Conservation (phyloP, 2,888 invertebrate species). For the Eretmocerus hayati region DNA sequence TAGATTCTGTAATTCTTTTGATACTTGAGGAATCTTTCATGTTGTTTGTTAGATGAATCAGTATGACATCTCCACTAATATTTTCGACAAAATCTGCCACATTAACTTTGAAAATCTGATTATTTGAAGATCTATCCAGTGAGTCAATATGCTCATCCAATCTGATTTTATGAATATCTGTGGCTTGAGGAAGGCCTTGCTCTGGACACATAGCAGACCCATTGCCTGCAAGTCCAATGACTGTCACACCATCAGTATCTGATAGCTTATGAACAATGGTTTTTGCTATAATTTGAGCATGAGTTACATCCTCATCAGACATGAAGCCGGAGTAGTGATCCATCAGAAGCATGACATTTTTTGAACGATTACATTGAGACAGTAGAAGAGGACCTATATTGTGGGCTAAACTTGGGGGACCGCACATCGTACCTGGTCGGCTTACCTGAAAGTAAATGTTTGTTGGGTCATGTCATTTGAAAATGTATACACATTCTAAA, state of each 20-base stretch:
- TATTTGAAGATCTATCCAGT: slow-evolving; percentile 33
- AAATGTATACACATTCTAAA: neutral
- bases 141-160: slow-evolving; percentile 37
- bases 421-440: slow-evolving; percentile 41
- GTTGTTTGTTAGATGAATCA: slow-evolving; percentile 40
- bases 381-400: slow-evolving; percentile 41
- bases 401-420: slow-evolving; percentile 39
- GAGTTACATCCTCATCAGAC: slow-evolving; percentile 40
- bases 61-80: slow-evolving; percentile 32
- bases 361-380: slow-evolving; percentile 37
- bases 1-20: slow-evolving; percentile 29
- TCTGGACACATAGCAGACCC: slow-evolving; percentile 34
- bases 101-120: slow-evolving; percentile 33
- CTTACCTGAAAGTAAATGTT: slow-evolving; percentile 29
- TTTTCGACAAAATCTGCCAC: slow-evolving; percentile 31
- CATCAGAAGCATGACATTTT: slow-evolving; percentile 39
- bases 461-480: neutral
- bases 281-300: slow-evolving; percentile 41
- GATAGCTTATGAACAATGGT: slow-evolving; percentile 42
- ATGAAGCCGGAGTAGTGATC: slow-evolving; percentile 38
- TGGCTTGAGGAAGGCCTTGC: slow-evolving; percentile 33
- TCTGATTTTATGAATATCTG: slow-evolving; percentile 42
- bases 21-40: slow-evolving; percentile 30
- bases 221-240: slow-evolving; percentile 35
- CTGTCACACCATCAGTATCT: slow-evolving; percentile 39